Conservation (phyloP, 2,888 invertebrate genomes). For the Sympetrum striolatum region DNA sequence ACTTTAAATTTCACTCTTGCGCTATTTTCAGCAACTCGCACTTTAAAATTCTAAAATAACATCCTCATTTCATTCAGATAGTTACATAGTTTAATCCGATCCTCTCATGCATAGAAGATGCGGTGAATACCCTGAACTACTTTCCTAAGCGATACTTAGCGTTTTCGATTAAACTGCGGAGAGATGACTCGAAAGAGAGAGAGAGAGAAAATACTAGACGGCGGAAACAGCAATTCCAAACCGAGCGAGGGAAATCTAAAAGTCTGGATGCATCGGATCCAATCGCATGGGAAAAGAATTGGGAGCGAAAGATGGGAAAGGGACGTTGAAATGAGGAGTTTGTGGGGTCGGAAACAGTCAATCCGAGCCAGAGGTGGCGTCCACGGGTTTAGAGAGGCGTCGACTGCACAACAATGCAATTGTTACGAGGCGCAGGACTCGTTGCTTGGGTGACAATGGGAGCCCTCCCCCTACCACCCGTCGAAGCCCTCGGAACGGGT, state of each 20-base stretch:
- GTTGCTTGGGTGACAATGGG: background rate
- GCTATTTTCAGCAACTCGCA: too few relatives aligned
- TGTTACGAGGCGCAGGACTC: slow-evolving; percentile 23
- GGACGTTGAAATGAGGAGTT: background rate
- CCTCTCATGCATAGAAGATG: too few relatives aligned
- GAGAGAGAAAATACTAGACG: too few relatives aligned
- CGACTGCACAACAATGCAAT: slow-evolving; percentile 42
- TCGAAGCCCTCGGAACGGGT: background rate
- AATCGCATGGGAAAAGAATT: background rate
- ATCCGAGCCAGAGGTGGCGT: slow-evolving; percentile 30
- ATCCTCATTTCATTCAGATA: too few relatives aligned
- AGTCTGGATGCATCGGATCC: background rate
- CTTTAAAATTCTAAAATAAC: too few relatives aligned
- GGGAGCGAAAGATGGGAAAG: background rate
- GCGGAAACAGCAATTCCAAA: background rate
- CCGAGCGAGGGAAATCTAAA: background rate
- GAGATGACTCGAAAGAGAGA: too few relatives aligned
- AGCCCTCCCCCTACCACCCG: background rate
- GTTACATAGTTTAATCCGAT: too few relatives aligned
- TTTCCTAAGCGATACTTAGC: background rate
- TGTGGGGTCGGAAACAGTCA: background rate
- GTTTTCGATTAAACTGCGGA: background rate
- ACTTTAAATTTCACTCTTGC: too few relatives aligned
- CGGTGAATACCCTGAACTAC: too few relatives aligned
- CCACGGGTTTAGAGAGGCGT: slow-evolving; percentile 7